phyloP scores from a whole-genome alignment of 2,113 vertebrate genomes.

The Caranx ignobilis region DNA sequence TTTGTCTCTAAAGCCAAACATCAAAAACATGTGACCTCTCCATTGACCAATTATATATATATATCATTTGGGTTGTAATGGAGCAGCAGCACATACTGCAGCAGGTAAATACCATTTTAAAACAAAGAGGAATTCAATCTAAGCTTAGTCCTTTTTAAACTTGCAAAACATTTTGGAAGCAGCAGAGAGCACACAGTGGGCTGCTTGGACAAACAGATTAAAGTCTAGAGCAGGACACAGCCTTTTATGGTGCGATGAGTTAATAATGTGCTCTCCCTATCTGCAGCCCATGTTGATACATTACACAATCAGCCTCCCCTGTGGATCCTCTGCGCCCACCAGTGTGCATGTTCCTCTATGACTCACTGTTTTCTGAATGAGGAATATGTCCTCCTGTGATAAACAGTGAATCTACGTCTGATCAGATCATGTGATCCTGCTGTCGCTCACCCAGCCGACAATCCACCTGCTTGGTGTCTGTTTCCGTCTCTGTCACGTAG shows the following conservation, averaged over 20 bases:
- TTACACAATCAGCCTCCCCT: conserved; percentile 39
- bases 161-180: conserved; percentile 14
- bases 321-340: conserved; percentile 1
- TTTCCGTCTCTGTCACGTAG: conserved; percentile 45
- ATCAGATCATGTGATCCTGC: not conserved
- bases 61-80: too few species aligned
- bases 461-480: conserved; percentile 38
- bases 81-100: not conserved
- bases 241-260: conserved; percentile 43
- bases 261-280: conserved; percentile 31
- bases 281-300: conserved; percentile 29
- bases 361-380: conserved; percentile 50
- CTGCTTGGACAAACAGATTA: conserved; percentile 56
- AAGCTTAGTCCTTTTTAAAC: not conserved
- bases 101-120: not conserved
- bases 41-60: too few species aligned
- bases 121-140: not conserved
- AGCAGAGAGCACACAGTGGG: conserved; percentile 7
- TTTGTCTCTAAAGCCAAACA: too few species aligned
- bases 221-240: conserved; percentile 52
- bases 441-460: conserved; percentile 69
- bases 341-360: conserved; percentile 35
- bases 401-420: not conserved
- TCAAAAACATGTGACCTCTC: too few species aligned
- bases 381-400: conserved; percentile 5